These are phyloP conservation scores for Pemphigus obesinymphae DNA, from an alignment of 1,140 invertebrate species.

Conservation along the genomic window DNA sequence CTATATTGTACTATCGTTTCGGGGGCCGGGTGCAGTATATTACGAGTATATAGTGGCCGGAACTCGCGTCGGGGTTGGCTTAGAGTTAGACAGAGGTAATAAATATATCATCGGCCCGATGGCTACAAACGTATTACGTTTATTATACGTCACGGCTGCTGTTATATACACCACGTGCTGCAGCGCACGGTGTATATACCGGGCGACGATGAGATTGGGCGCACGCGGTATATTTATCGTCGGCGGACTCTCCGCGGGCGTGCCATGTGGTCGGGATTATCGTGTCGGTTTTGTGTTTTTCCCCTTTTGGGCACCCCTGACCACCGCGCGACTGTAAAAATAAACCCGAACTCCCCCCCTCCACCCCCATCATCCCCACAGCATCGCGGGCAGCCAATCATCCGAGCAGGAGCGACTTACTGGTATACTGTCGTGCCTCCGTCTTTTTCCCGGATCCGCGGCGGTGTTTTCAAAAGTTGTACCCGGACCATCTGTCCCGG, in stretches of 20 bases:
- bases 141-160: not conserved
- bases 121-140: too few species aligned
- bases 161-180: not conserved
- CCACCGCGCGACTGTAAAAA: conserved; percentile 11
- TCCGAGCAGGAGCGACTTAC: not conserved
- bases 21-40: not conserved
- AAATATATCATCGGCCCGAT: conserved; percentile 31
- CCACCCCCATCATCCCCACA: not conserved
- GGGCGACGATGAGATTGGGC: too few species aligned
- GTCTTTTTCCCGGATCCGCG: not conserved
- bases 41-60: too few species aligned
- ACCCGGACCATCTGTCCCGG: not conserved
- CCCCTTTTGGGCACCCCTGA: conserved; percentile 4
- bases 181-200: not conserved
- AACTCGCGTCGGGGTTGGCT: not conserved
- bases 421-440: not conserved
- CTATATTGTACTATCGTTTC: too few species aligned
- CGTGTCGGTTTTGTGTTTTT: not conserved
- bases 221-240: not conserved
- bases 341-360: not conserved
- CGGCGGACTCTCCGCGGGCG: not conserved
- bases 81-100: conserved; percentile 26
- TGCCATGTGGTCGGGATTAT: conserved; percentile 29
- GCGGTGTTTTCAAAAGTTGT: not conserved
- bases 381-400: not conserved